These are phyloP conservation scores for Aphelenchoides avenae DNA, from an alignment of 1,140 invertebrate species.

Conservation along the genomic window DNA sequence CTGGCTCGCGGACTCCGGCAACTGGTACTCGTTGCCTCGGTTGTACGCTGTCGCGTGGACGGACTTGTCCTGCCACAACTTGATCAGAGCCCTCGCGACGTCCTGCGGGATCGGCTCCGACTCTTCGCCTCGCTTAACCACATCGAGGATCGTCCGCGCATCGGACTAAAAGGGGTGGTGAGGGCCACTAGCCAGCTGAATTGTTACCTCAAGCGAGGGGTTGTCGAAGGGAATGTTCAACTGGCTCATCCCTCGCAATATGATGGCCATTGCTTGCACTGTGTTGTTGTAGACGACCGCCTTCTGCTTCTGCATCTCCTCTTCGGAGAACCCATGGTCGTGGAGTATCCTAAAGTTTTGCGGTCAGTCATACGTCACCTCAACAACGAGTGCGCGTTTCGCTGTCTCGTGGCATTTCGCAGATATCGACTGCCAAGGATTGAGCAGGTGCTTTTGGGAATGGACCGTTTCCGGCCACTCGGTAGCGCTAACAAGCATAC, in stretches of 20 bases:
- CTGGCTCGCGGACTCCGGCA: conserved; percentile 63
- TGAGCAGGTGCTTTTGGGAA: too few relatives aligned
- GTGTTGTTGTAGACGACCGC: conserved; percentile 48
- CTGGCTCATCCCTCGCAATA: conserved; percentile 39
- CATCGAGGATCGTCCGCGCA: conserved; percentile 43
- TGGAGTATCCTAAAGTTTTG: conserved; percentile 44
- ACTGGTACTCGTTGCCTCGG: conserved; percentile 62
- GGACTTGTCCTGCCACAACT: conserved; percentile 60
- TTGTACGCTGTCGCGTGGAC: conserved; percentile 57
- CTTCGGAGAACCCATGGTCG: conserved; percentile 47
- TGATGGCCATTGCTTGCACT: conserved; percentile 41
- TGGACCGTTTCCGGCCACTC: too few relatives aligned
- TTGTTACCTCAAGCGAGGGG: conserved; percentile 31
- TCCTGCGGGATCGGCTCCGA: conserved; percentile 51
- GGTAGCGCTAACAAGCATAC: too few relatives aligned
- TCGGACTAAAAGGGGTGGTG: conserved; percentile 17
- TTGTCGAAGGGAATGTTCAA: conserved; percentile 42
- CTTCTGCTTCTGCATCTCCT: conserved; percentile 45
- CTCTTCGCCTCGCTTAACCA: conserved; percentile 56
- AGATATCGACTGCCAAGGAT: too few relatives aligned
- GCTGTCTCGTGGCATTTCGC: too few relatives aligned
- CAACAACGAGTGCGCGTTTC: too few relatives aligned
- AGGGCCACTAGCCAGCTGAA: not conserved
- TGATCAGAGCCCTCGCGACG: conserved; percentile 32
- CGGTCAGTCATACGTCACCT: too few relatives aligned